Conservation (phyloP, 2,888 invertebrate species). For the Thereva nobilitata region DNA sequence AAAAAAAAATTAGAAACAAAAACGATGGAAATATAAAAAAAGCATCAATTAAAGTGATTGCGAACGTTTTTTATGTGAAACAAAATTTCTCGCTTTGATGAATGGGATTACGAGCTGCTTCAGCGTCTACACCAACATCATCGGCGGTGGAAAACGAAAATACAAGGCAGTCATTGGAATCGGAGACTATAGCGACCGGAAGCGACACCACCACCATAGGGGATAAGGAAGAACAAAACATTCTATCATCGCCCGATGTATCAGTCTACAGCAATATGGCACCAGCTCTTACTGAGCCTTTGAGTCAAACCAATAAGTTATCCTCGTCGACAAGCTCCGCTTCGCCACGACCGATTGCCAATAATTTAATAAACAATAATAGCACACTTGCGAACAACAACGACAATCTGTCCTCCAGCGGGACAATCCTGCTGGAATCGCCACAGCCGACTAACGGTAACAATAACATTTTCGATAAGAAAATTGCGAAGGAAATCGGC, state of each 20-base stretch:
- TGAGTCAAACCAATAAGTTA: constrained; percentile 57
- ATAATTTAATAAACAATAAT: constrained; percentile 41
- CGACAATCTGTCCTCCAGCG: not conserved
- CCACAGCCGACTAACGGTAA: not conserved
- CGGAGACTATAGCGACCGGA: not conserved
- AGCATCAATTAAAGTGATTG: no score
- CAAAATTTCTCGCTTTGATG: constrained; percentile 5
- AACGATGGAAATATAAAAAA: no score
- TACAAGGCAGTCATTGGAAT: not conserved
- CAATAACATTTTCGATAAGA: constrained; percentile 3
- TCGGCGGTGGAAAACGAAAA: not conserved
- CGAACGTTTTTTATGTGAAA: no score
- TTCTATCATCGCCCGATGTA: constrained; percentile 43
- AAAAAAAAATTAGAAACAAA: no score
- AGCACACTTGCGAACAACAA: constrained; percentile 27
- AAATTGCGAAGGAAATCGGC: constrained; percentile 3
- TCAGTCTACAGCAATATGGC: constrained; percentile 68
- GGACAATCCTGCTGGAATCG: not conserved
- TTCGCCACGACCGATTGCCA: constrained; percentile 47
- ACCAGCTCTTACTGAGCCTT: constrained; percentile 86
- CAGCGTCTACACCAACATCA: constrained; percentile 13
- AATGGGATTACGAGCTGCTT: constrained; percentile 27
- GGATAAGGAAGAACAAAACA: not conserved
- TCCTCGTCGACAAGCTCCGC: constrained; percentile 58
- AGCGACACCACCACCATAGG: not conserved